Evolutionary conservation across 1,140 invertebrate genomes (phyloP), one percentile per base, ranked within the genome.

Genomic region (Drosophila rhopaloa): DNA sequence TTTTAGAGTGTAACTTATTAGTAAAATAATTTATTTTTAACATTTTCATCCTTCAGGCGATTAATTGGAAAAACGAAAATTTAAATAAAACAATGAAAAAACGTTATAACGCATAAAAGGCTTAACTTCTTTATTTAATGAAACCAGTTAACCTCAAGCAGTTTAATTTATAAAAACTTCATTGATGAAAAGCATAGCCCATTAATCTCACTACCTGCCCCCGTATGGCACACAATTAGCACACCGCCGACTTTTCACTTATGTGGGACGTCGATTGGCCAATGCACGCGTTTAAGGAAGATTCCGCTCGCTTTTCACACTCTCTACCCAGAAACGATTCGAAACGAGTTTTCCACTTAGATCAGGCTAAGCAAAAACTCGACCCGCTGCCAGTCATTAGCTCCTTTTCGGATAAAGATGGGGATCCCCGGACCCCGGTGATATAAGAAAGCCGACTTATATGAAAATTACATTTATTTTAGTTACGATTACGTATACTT

Each of bases 401-500:
- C 67, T 71, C 47, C 55, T 51, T 68, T 65, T 67, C 1, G 65
- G 38, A 14, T 38, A 16, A 7, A 32, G 19, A 24, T 14, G 65
- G 35, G 35, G 67, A 68, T 68, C 65, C 60, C 65, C 44, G 50
- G 10, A 10, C 14, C 11, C 14, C 11, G 37, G 43, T 57, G 44
- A 70, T 38, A 71, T 71, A 68, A 71, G 60, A 57, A 58, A 70
- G 35, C 37, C 51, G 37, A 29, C 27, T 32, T 43, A 44, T 56
- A 71, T 58, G 68, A 71, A 73, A 73, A 73, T 60, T 27, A 73
- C 27, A 61, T 73, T 73, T 73, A 73, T 61, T 70, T 68, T 70
- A 40, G 27, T 55, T 27, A 70, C 66, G 50, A 66, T 67, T 50
- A 71, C 51, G 53, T 71, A n/a, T 47, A 16, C 51, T 48, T 27